phyloP scores from a whole-genome alignment of 2,113 vertebrate species.

The Rhinichthys klamathensis region DNA sequence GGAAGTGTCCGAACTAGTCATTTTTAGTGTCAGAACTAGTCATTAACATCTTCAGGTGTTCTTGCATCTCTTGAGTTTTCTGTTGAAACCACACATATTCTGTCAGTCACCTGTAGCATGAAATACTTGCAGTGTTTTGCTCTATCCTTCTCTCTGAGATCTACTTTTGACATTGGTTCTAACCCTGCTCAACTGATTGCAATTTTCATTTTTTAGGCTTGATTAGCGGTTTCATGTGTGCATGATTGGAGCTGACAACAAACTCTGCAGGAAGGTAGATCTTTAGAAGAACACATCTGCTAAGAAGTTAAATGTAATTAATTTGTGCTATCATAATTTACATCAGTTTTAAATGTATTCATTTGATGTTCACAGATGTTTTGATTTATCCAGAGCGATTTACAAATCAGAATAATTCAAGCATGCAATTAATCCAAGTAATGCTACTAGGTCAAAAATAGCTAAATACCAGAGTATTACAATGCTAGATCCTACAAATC shows the following conservation, averaged over 20 bases:
- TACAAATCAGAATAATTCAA: not conserved
- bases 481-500: constrained; percentile 1
- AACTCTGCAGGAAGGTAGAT: not conserved
- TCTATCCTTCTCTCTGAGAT: too few relatives aligned
- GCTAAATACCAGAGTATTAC: not conserved
- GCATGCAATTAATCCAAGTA: not conserved
- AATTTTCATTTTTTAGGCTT: not conserved
- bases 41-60: not conserved
- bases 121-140: not conserved
- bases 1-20: not conserved
- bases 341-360: not conserved
- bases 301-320: not conserved
- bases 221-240: not conserved
- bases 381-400: not conserved
- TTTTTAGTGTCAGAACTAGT: not conserved
- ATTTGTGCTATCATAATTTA: not conserved
- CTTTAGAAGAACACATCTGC: not conserved
- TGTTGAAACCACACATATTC: not conserved
- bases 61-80: not conserved
- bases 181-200: not conserved
- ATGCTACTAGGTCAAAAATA: not conserved
- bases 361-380: not conserved
- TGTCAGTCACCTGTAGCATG: not conserved
- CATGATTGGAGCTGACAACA: not conserved
- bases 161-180: not conserved